phyloP scores from a whole-genome alignment of 37 sponge, comb jelly and placozoan genomes.

The Hexactinellida sp. region DNA sequence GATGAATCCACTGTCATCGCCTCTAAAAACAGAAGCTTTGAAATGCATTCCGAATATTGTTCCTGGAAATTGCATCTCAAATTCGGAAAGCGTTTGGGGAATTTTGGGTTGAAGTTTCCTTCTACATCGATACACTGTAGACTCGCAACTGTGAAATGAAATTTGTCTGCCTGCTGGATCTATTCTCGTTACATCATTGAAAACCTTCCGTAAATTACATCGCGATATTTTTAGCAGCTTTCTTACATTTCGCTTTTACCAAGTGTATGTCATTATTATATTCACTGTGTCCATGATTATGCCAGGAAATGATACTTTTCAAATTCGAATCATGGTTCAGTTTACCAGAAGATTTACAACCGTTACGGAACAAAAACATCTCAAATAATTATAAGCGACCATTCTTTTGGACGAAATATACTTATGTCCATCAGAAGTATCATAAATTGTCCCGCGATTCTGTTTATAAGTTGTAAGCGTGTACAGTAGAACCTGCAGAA shows the following conservation, averaged over 20 bases:
- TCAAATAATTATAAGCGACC: too few relatives aligned
- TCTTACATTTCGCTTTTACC: too few relatives aligned
- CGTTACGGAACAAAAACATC: too few relatives aligned
- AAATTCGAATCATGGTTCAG: background rate
- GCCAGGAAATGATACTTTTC: background rate
- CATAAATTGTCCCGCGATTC: too few relatives aligned
- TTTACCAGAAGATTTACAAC: background rate
- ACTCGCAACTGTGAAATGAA: background rate
- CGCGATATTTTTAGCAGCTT: background rate
- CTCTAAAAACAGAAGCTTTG: slow-evolving; percentile 17
- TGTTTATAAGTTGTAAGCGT: too few relatives aligned
- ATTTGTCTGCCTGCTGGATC: background rate
- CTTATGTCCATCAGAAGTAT: too few relatives aligned
- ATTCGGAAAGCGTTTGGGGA: background rate
- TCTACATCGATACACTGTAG: background rate
- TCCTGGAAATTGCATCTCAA: background rate
- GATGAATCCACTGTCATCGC: slow-evolving; percentile 13
- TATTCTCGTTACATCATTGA: background rate
- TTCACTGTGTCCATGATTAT: too few relatives aligned
- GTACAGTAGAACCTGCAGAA: too few relatives aligned
- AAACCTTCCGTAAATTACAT: background rate
- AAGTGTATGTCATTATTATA: too few relatives aligned
- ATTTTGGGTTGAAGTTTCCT: too few relatives aligned
- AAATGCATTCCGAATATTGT: background rate
- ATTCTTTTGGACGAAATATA: too few relatives aligned